Evolutionary conservation across 2,797 vertebrate species (phyloP).

Genomic region (Octomys mimax): DNA sequence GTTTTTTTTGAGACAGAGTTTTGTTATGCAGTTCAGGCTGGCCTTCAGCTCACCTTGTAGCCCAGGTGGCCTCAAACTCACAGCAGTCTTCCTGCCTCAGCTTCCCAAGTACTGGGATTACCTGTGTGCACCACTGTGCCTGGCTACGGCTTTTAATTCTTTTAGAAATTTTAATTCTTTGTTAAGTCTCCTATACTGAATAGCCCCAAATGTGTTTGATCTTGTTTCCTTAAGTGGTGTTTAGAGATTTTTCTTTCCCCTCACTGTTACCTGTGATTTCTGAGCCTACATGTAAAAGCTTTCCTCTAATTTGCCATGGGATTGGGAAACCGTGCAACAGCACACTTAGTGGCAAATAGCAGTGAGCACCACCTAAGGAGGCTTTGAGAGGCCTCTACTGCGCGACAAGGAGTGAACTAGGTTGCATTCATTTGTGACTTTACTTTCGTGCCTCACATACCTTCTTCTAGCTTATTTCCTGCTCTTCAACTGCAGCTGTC

Average conservation of each 20-base stretch:
- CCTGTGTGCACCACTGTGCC: too few species aligned
- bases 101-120: too few species aligned
- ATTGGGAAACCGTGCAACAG: background rate
- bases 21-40: too few species aligned
- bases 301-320: background rate
- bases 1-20: too few species aligned
- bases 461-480: background rate
- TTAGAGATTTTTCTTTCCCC: background rate
- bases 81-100: too few species aligned
- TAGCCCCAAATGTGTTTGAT: background rate
- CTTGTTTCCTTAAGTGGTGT: background rate
- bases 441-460: background rate
- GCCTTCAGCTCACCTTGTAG: too few species aligned
- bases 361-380: background rate
- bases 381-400: background rate
- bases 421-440: background rate
- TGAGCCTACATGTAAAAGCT: background rate
- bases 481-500: background rate
- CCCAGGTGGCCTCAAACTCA: too few species aligned
- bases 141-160: background rate
- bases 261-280: background rate
- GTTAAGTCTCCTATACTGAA: background rate
- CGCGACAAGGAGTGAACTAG: background rate
- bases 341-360: background rate
- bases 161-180: conserved; percentile 27